Base-by-base conservation (phyloP, 2,888 invertebrate genomes). In the Aphrophora alni region DNA sequence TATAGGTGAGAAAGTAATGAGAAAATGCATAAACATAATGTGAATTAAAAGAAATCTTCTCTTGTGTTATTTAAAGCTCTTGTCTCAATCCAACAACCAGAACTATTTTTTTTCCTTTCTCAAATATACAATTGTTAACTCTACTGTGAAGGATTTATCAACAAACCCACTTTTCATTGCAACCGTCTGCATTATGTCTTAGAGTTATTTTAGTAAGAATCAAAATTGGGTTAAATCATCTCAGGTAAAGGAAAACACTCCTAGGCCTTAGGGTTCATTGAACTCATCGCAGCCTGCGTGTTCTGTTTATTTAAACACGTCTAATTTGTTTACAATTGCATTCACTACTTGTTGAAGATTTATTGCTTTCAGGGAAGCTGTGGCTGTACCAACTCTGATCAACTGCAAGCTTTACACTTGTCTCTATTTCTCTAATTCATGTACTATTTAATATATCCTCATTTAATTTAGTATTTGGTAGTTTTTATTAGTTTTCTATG, bases 291-390 rank as follows among this genome's bases (percentile, higher is more conserved):
- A 21, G 59, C 21, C 59, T 59, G 59, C 59, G 5, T 59, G 59
- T 78, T 51, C 25, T 72, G 78, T 78, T 78, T 78, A 73, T 78
- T 78, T 78, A 72, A 44, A 78, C 21, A 59, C 78, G 78, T 78
- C 78, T 78, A 78, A 78, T 78, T 78, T 78, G 78, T 78, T 78
- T 78, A 78, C 78, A 78, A 78, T 78, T 78, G 78, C 78, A 71
- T 59, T 59, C 59, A 59, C 44, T 44, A 44, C 59, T 59, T 59
- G 59, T 1, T 59, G 59, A 59, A 59, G 59, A 59, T 59, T 59
- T 59, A 59, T 59, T 59, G 59, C 21, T 10, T 59, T 59, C 21
- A 21, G 14, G 59, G 10, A 59, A 21, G 59, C 59, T 59, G 59
- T 59, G 59, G 59, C 59, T 59, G 21, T 4, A 14, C 59, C 21